These are phyloP conservation scores for Drosophila virilis DNA, from an alignment of 1,140 invertebrate species.

Conservation along the genomic window DNA sequence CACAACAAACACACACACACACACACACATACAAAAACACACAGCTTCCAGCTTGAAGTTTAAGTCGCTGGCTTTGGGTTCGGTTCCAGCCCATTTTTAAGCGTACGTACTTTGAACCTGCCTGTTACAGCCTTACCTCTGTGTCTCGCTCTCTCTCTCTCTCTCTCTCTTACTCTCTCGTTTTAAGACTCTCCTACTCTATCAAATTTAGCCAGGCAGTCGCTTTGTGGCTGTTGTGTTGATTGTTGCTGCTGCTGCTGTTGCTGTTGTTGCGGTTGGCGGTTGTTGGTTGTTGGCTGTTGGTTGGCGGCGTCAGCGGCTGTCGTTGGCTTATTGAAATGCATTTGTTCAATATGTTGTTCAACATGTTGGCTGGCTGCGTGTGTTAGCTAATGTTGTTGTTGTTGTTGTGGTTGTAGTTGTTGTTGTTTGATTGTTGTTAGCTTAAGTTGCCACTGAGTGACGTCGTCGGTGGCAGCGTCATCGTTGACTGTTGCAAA, in stretches of 20 bases:
- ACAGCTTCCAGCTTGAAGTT: conserved; percentile 17
- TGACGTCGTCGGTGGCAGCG: conserved; percentile 63
- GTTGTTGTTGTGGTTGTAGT: conserved; percentile 6
- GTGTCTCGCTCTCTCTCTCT: background rate
- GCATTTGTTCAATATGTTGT: conserved; percentile 81
- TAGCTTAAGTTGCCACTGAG: conserved; percentile 70
- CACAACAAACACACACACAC: conserved; percentile 6
- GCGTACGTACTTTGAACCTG: conserved; percentile 39
- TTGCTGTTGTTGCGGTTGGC: conserved; percentile 35
- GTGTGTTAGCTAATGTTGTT: conserved; percentile 48
- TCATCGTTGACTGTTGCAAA: conserved; percentile 70
- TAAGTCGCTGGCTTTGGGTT: background rate
- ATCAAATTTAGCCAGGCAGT: conserved; percentile 21
- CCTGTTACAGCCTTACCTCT: conserved; percentile 13
- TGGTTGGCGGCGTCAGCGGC: conserved; percentile 46
- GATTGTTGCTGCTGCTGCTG: conserved; percentile 23
- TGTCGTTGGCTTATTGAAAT: conserved; percentile 80
- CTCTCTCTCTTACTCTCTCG: background rate
- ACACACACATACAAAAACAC: conserved; percentile 2
- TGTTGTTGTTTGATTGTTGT: conserved; percentile 54
- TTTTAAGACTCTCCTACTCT: background rate
- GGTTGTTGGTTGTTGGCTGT: conserved; percentile 42
- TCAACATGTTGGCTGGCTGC: conserved; percentile 64
- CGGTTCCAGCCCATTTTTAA: conserved; percentile 25
- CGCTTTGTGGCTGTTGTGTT: conserved; percentile 43